phyloP scores from a whole-genome alignment of 2,888 invertebrate species.

The Ischnus inquisitorius region DNA sequence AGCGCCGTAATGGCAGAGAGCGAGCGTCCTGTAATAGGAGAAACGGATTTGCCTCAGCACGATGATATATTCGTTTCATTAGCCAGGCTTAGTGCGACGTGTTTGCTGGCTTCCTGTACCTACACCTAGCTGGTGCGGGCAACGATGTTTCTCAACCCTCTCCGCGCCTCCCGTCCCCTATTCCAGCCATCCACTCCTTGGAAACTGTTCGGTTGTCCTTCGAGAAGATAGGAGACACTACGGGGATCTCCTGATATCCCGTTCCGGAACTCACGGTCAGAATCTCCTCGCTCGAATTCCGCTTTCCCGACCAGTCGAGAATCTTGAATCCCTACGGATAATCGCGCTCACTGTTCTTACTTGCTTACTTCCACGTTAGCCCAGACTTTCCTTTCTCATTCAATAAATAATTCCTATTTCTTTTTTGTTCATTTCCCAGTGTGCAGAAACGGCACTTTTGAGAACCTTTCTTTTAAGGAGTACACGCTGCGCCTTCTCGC shows the following conservation, averaged over 20 bases:
- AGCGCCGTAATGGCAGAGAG: slow-evolving; percentile 76
- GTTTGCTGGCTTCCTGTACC: slow-evolving; percentile 52
- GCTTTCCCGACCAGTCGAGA: not conserved
- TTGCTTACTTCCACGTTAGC: not conserved
- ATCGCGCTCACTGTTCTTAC: too few species aligned
- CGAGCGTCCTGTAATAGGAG: slow-evolving; percentile 79
- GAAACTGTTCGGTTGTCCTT: slow-evolving; percentile 33
- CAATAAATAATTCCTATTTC: too few species aligned
- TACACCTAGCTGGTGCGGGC: not conserved
- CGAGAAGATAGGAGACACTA: slow-evolving; percentile 15
- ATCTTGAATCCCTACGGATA: not conserved
- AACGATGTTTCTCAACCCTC: slow-evolving; percentile 23
- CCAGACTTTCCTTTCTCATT: not conserved
- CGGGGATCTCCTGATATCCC: slow-evolving; percentile 40
- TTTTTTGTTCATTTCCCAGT: too few species aligned
- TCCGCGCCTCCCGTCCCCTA: slow-evolving; percentile 15
- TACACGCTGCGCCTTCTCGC: too few species aligned
- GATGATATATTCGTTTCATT: slow-evolving; percentile 83
- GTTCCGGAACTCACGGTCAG: slow-evolving; percentile 45
- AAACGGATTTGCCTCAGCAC: slow-evolving; percentile 79
- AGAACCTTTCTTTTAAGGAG: too few species aligned
- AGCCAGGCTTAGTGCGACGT: slow-evolving; percentile 75
- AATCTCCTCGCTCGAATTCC: slow-evolving; percentile 41
- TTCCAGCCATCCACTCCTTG: slow-evolving; percentile 22
- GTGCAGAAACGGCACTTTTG: too few species aligned